Evolutionary conservation across 2,888 invertebrate genomes (phyloP), one percentile per base, ranked within the genome.

Genomic region (Ceraclea dissimilis): DNA sequence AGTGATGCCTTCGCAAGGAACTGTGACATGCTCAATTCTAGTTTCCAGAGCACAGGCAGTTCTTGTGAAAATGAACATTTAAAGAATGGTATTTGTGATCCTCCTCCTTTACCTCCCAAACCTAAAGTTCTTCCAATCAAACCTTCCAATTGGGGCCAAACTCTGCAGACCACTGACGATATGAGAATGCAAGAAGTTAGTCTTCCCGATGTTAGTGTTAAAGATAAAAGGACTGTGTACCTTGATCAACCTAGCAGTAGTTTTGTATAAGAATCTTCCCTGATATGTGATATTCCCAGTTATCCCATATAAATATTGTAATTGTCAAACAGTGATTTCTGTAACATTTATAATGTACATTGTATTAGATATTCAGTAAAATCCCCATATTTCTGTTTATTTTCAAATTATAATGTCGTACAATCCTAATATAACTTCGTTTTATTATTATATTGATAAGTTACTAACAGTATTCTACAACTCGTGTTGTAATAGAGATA

Each of bases 21-120:
- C 2, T 60, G 61, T 31, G 62, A 62, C 39, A 60, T 62, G 51
- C 52, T 62, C 18, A 60, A 62, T 46, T 60, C 60, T 18, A 62
- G 62, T 49, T 62, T 62, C 22, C 58, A 62, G 43, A 62, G 62
- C 49, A 57, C 62, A 11, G 60, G 62, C 44, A 62, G 62, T 46
- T 61, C 61, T 2, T 60, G 61, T 34, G 61, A 60, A 31, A 62
- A 59, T 34, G 52, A 56, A 26, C 55, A 60, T 31, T 55, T 59
- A 54, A 76, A 63, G 50, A 54, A 55, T 39, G 51, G 50, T 11
- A 50, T 58, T 16, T 71, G 68, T 60, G 71, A 70, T 16, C 87
- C 87, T 39, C 88, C 87, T 1, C 87, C 87, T 2, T 71, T 87
- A 63, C 87, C 87, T 19, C 88, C 88, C 18, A 88, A 88, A 71